These are phyloP conservation scores for Mastomys coucha DNA, from an alignment of 2,113 vertebrate genomes.

Conservation along the genomic window DNA sequence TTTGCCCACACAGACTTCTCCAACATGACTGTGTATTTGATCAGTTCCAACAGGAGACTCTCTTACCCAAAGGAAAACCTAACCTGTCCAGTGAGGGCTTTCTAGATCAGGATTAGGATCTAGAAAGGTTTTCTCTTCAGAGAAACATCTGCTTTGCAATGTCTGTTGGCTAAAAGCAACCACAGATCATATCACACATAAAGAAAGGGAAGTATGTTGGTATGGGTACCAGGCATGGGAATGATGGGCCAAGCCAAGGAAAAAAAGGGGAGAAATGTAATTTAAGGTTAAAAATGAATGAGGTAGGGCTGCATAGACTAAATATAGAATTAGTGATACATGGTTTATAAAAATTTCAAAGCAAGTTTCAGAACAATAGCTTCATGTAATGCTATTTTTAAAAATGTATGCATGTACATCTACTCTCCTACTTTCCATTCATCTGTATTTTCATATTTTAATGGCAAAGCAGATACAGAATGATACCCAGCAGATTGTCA, in stretches of 20 bases:
- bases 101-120: not conserved
- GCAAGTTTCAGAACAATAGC: conserved; percentile 22
- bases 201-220: not conserved
- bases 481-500: not conserved
- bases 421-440: not conserved
- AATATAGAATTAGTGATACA: conserved; percentile 26
- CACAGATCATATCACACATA: not conserved
- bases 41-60: not conserved
- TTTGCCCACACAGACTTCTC: not conserved
- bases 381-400: not conserved
- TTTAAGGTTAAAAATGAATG: conserved; percentile 56
- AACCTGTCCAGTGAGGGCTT: not conserved
- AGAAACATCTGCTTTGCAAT: not conserved
- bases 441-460: conserved; percentile 44
- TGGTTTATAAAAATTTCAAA: conserved; percentile 47
- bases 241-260: not conserved
- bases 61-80: not conserved
- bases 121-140: not conserved
- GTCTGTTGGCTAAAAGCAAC: not conserved
- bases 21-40: not conserved
- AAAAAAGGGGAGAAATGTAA: conserved; percentile 65
- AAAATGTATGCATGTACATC: not conserved
- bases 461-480: conserved; percentile 1
- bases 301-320: not conserved
- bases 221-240: not conserved